Percentiles rank a stretch among this genome's conserved stretches.
Conservation (phyloP, 2,888 invertebrate species). For the Lissocephala sabroskyi region DNA sequence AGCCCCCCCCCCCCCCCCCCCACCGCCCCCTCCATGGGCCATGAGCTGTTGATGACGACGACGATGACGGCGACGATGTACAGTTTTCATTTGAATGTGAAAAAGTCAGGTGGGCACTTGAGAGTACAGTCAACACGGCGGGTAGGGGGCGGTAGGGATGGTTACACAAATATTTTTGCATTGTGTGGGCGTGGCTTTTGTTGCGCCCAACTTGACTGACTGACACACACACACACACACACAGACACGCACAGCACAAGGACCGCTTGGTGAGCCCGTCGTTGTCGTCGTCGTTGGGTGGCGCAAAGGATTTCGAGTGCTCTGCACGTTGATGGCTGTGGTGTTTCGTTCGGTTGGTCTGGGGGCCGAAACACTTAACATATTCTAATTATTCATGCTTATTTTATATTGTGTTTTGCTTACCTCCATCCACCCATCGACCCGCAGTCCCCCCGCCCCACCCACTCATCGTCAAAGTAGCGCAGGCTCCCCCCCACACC, state of each 20-base stretch:
- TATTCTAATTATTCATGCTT: slow-evolving; percentile 71
- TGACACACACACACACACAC: slow-evolving; percentile 42
- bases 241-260: slow-evolving; percentile 27
- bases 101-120: slow-evolving; percentile 57
- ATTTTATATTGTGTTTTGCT: slow-evolving; percentile 61
- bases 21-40: too few species aligned
- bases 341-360: neutral
- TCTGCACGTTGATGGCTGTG: neutral
- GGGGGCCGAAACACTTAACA: slow-evolving; percentile 67
- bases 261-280: too few species aligned
- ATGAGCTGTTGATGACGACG: slow-evolving; percentile 32
- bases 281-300: too few species aligned
- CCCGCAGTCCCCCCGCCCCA: too few species aligned
- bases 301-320: slow-evolving; percentile 7
- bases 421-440: too few species aligned
- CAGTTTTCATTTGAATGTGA: slow-evolving; percentile 68
- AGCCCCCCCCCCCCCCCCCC: too few species aligned
- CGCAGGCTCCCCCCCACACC: slow-evolving; percentile 14
- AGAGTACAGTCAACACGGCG: neutral
- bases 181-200: slow-evolving; percentile 51
- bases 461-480: slow-evolving; percentile 3
- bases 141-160: neutral
- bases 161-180: slow-evolving; percentile 10
- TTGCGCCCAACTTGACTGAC: slow-evolving; percentile 47
- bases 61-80: slow-evolving; percentile 46